Evolutionary conservation across 2,113 vertebrate genomes (phyloP).

Genomic region (Rallus limicola): DNA sequence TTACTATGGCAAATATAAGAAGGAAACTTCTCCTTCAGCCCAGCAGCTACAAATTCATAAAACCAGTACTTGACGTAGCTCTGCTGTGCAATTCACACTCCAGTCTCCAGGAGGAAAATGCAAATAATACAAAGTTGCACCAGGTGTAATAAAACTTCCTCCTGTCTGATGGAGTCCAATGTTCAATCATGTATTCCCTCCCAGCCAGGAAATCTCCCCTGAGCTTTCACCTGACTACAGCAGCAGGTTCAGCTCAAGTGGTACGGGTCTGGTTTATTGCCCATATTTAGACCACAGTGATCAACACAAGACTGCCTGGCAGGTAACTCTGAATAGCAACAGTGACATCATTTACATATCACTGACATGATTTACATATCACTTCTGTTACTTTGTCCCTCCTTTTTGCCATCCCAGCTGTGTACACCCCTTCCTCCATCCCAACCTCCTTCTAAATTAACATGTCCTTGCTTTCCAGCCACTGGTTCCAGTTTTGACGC

Average conservation of each 20-base stretch:
- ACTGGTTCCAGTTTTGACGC: neutral
- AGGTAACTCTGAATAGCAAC: neutral
- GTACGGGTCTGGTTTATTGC: neutral
- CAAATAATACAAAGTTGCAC: neutral
- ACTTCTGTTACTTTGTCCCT: neutral
- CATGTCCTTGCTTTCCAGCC: neutral
- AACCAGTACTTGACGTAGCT: neutral
- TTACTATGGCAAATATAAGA: neutral
- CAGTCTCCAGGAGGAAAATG: neutral
- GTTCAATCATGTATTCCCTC: neutral
- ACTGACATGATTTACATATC: neutral
- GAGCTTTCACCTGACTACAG: neutral
- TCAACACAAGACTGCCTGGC: neutral
- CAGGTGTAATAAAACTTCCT: neutral
- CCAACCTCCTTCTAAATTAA: neutral
- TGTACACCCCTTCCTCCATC: neutral
- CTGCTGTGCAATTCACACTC: neutral
- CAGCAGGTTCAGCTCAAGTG: neutral
- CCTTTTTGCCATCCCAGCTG: neutral
- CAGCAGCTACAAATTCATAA: neutral
- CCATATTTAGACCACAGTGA: neutral
- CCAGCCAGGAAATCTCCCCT: neutral
- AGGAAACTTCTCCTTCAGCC: neutral
- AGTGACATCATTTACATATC: neutral
- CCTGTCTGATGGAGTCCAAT: neutral